These are phyloP conservation scores for Fukomys damarensis DNA, from an alignment of 2,113 vertebrate species.

Conservation along the genomic window DNA sequence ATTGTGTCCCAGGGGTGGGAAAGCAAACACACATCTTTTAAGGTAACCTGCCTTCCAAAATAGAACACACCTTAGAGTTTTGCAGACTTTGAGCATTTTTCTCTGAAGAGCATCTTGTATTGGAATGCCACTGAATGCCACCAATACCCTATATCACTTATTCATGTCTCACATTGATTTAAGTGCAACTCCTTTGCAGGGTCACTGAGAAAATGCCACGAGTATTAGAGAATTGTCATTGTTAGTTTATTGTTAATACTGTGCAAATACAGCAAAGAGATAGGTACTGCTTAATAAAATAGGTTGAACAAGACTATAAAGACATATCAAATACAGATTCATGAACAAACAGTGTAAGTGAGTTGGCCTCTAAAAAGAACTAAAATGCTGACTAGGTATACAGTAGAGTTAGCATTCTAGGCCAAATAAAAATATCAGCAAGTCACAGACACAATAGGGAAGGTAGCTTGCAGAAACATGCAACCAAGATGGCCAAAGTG, in stretches of 20 bases:
- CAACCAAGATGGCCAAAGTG: neutral
- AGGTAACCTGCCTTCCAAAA: neutral
- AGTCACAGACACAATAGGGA: neutral
- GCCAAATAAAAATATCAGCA: neutral
- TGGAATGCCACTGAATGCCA: neutral
- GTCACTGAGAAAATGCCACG: neutral
- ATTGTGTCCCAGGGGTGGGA: neutral
- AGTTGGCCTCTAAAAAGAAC: neutral
- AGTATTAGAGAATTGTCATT: neutral
- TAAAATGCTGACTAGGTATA: neutral
- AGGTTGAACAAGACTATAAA: neutral
- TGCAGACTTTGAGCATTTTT: neutral
- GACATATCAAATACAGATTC: neutral
- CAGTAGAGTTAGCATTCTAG: neutral
- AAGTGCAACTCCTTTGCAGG: neutral
- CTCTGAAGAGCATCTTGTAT: neutral
- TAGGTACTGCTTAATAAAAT: neutral
- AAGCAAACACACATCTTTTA: neutral
- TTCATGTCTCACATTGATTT: neutral
- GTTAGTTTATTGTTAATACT: neutral
- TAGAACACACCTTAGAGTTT: neutral
- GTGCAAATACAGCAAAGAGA: neutral
- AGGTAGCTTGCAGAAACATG: neutral
- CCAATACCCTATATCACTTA: neutral
- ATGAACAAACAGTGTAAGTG: neutral